phyloP scores from a whole-genome alignment of 2,797 vertebrate species.

The Mycteria americana region DNA sequence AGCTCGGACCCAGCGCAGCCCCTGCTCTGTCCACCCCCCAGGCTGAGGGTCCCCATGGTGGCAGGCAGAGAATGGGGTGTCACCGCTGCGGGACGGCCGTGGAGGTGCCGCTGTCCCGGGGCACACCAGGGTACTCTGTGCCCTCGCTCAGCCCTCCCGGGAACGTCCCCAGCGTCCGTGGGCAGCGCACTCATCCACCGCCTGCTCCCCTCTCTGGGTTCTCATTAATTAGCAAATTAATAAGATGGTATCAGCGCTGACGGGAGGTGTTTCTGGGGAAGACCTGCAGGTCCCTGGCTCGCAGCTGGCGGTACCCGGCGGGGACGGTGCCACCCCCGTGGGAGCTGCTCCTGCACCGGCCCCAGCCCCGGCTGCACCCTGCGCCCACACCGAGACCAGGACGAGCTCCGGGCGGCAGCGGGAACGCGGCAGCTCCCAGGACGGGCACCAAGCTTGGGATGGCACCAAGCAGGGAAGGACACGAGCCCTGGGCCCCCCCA shows the following conservation, averaged over 20 bases:
- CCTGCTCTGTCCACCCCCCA: background rate
- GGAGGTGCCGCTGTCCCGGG: background rate
- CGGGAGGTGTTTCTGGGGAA: background rate
- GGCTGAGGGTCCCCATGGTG: background rate
- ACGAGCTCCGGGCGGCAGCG: fast-evolving
- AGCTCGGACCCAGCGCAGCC: too few species aligned
- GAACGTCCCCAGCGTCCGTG: background rate
- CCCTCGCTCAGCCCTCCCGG: background rate
- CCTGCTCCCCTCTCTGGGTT: background rate
- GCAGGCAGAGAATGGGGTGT: background rate
- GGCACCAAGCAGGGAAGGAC: background rate
- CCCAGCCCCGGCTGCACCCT: background rate
- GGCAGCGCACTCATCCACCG: background rate
- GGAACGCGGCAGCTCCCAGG: background rate
- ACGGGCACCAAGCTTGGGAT: background rate
- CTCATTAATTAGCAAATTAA: background rate
- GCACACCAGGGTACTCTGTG: background rate
- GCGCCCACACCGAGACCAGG: background rate
- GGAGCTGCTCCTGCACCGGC: background rate
- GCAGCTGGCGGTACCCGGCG: background rate
- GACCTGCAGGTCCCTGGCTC: background rate
- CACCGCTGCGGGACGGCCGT: fast-evolving
- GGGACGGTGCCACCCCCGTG: background rate
- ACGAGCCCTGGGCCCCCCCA: too few species aligned
- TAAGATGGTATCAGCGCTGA: background rate